Evolutionary conservation across 2,113 vertebrate genomes (phyloP), one percentile per base, ranked within the genome.

Genomic region (Riparia riparia): DNA sequence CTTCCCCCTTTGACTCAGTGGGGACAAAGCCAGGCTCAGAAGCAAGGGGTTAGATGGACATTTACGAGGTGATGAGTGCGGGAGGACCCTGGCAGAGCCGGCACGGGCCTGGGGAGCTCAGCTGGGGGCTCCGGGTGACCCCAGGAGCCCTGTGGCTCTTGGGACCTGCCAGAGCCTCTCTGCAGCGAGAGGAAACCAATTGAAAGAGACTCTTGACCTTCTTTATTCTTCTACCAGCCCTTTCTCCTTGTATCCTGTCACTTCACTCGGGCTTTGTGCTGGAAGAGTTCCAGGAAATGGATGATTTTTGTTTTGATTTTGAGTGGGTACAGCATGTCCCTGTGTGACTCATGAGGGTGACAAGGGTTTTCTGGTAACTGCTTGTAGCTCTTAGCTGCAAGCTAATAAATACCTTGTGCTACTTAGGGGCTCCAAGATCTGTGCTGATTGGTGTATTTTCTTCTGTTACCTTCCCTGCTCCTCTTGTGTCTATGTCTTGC

Each of bases 331-430:
- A 83, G 49, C 68, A 26, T 58, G 72, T 63, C 54, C 72, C 65
- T 63, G 61, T 61, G 61, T 90, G 74, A 90, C 72, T 90, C 79
- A 31, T 57, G 65, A 72, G 32, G 66, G 45, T 78, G 82, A 95
- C 81, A 80, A 64, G 66, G 44, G 51, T 88, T 77, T 91, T 91
- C 79, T 95, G 88, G 60, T 92, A 81, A 61, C 72, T 94, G 44
- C 92, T 64, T 50, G 42, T 26, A 81, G 68, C 73, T 94, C 44
- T 68, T 51, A 89, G 77, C 85, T 95, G 85, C 39, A 65, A 90
- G 53, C 22, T 85, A 89, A 65, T 54, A 74, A 63, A 81, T 84
- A 79, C 56, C 49, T 72, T 37, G 60, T 63, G 45, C 51, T 83
- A 41, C 54, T 77, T 32, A 72, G 31, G 69, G 82, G 44, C 41